Conservation (phyloP, 23 tunicate species). For the Corella eumyota region DNA sequence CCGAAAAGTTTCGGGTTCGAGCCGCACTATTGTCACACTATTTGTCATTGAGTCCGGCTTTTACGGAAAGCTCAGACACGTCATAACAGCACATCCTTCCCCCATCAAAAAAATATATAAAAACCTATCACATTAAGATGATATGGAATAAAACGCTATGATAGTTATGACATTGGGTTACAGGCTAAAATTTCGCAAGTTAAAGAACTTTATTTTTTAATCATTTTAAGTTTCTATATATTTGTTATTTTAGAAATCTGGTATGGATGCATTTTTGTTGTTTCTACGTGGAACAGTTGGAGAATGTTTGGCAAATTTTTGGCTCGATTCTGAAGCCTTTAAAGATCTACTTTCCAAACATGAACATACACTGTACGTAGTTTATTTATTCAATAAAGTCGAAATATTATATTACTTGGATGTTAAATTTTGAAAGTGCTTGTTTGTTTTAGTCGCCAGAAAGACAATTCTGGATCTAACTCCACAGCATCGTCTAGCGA, state of each 20-base stretch:
- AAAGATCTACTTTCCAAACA: constrained; percentile 34
- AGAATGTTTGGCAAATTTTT: constrained; percentile 41
- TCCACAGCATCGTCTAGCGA: constrained; percentile 8
- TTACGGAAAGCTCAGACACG: too few species aligned
- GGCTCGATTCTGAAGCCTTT: constrained; percentile 87
- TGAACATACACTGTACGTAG: constrained; percentile 10
- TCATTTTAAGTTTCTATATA: too few species aligned
- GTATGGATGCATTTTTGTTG: constrained; percentile 67
- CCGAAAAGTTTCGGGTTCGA: neutral
- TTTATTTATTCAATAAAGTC: neutral
- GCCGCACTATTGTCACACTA: too few species aligned
- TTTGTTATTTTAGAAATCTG: constrained; percentile 49
- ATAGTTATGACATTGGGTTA: too few species aligned
- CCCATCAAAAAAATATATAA: too few species aligned
- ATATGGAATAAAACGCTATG: too few species aligned
- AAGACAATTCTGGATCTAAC: neutral
- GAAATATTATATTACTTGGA: neutral
- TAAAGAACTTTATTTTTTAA: too few species aligned
- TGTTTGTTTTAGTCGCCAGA: neutral
- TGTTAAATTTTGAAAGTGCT: neutral
- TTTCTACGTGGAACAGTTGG: constrained; percentile 67
- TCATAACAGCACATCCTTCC: too few species aligned
- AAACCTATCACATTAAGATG: too few species aligned
- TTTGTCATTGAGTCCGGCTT: too few species aligned
- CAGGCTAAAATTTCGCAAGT: too few species aligned